phyloP scores from a whole-genome alignment of 2,888 invertebrate species.

The Cryptus viduatorius region DNA sequence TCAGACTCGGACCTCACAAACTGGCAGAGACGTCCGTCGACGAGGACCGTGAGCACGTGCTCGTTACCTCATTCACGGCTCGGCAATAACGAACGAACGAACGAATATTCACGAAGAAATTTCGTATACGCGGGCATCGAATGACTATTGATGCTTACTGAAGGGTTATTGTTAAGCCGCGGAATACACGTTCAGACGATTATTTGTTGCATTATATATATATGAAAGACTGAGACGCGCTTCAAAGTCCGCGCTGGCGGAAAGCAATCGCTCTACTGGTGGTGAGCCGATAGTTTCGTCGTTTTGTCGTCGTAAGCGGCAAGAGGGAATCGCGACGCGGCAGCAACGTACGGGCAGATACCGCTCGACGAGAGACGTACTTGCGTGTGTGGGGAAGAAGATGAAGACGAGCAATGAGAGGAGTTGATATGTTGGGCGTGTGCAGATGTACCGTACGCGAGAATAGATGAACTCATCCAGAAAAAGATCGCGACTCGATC shows the following conservation, averaged over 20 bases:
- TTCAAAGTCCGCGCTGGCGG: conserved; percentile 70
- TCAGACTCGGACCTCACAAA: background rate
- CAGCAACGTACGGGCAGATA: conserved; percentile 56
- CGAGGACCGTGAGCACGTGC: conserved; percentile 27
- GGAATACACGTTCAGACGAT: conserved; percentile 9
- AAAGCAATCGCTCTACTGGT: conserved; percentile 78
- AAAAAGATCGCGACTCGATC: conserved; percentile 24
- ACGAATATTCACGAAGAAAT: conserved; percentile 1
- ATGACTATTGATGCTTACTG: background rate
- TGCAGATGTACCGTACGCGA: conserved; percentile 38
- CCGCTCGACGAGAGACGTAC: conserved; percentile 46
- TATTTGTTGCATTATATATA: conserved; percentile 24
- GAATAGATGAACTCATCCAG: background rate
- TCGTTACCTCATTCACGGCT: background rate
- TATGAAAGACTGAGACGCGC: conserved; percentile 51
- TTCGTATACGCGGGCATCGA: background rate
- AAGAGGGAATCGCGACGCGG: conserved; percentile 55
- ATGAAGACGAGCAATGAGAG: conserved; percentile 37
- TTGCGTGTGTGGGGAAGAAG: conserved; percentile 56
- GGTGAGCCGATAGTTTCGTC: conserved; percentile 68
- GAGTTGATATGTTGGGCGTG: conserved; percentile 10
- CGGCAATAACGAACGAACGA: background rate
- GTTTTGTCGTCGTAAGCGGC: conserved; percentile 65
- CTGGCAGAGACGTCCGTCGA: conserved; percentile 5
- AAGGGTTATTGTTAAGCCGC: background rate